Base-by-base conservation (phyloP, 2,797 vertebrate species). In the Hephaestus fuliginosus region DNA sequence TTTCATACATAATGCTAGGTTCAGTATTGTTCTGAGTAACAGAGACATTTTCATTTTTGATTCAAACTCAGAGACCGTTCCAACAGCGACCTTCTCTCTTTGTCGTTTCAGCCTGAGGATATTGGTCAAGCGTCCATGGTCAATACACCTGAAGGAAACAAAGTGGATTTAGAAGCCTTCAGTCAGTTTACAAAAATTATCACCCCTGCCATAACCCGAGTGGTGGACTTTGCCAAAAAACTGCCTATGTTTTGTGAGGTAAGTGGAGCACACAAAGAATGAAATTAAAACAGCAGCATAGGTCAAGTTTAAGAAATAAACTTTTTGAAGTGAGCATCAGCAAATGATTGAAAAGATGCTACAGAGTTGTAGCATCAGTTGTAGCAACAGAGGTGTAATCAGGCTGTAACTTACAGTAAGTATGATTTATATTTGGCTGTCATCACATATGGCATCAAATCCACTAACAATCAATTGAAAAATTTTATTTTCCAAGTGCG, bases 171-270 rank as follows among this genome's bases (percentile, higher is more conserved):
- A 93, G 98, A 99, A 97, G 98, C 98, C 95, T 99, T 99, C 96
- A 98, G 98, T 95, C 98, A 99, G 96, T 99, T 99, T 96, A 99
- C 98, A 96, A 99, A 99, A 97, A 99, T 99, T 93, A 99, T 99
- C 97, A 99, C 98, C 96, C 98, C 98, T 95, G 98, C 98, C 95
- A 99, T 99, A 95, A 99, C 98, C 88, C 96, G 98, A 95, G 98
- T 99, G 94, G 98, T 99, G 96, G 98, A 99, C 97, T 99, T 99
- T 97, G 98, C 98, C 98, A 99, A 99, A 98, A 99, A 99, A 95
- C 96, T 99, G 96, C 98, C 98, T 91, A 99, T 99, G 98, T 99
- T 99, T 93, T 99, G 98, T 96, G 98, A 99, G 97, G 98, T 99
- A 62, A 90, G 92, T 57, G 12, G 1, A 22, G 11, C 22, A 41